Evolutionary conservation across 2,113 vertebrate genomes (phyloP).

Genomic region (Triplophysa dalaica): DNA sequence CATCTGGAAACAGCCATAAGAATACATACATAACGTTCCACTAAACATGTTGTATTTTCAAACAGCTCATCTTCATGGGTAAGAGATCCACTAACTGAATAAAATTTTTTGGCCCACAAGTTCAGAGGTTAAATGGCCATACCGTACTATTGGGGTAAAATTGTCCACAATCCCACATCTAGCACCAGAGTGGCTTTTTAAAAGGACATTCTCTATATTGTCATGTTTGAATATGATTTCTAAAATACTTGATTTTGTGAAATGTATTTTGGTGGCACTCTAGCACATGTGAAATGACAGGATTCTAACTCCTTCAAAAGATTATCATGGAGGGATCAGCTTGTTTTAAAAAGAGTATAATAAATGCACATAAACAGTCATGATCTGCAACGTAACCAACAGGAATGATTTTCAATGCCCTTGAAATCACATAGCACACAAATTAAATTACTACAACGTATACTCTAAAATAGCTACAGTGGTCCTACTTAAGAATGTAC

Average conservation of each 20-base stretch:
- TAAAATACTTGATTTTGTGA: slow-evolving; percentile 43
- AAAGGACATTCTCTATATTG: slow-evolving; percentile 33
- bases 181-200: slow-evolving; percentile 58
- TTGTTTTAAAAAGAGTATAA: slow-evolving; percentile 67
- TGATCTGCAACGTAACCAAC: slow-evolving; percentile 43
- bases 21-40: slow-evolving; percentile 52
- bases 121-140: slow-evolving; percentile 18
- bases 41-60: slow-evolving; percentile 19
- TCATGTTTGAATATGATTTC: slow-evolving; percentile 24
- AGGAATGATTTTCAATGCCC: slow-evolving; percentile 59
- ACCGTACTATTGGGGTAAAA: slow-evolving; percentile 24
- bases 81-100: slow-evolving; percentile 34
- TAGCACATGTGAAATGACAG: not conserved
- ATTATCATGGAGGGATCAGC: not conserved
- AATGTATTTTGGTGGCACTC: slow-evolving; percentile 34
- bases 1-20: slow-evolving; percentile 61
- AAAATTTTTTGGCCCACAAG: slow-evolving; percentile 20
- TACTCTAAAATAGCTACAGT: slow-evolving; percentile 42
- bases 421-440: slow-evolving; percentile 50
- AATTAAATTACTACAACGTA: slow-evolving; percentile 33
- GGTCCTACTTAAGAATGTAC: slow-evolving; percentile 35
- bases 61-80: slow-evolving; percentile 30
- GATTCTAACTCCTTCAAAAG: not conserved
- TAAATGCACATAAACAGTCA: slow-evolving; percentile 58
- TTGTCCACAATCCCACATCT: slow-evolving; percentile 42